Percentiles rank a stretch among this genome's conserved stretches.
Evolutionary conservation across 2,888 invertebrate genomes (phyloP).

Genomic region (Catocala fraxini): DNA sequence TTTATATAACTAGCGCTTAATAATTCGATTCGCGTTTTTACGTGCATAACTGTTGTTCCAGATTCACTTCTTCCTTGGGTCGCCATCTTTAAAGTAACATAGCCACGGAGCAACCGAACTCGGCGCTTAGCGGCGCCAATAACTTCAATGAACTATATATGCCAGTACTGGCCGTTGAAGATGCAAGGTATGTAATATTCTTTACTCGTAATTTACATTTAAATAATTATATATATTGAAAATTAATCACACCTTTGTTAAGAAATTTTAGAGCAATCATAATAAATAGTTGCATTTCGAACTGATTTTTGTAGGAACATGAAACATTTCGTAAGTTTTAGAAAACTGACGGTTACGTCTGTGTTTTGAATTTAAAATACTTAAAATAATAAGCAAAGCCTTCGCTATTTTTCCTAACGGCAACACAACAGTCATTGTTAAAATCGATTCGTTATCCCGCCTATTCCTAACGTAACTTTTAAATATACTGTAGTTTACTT

Average conservation of each 20-base stretch:
- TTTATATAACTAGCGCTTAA: too few relatives aligned
- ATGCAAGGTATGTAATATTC: slow-evolving; percentile 86
- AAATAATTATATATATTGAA: background rate
- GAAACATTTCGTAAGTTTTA: slow-evolving; percentile 11
- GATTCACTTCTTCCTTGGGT: slow-evolving; percentile 39
- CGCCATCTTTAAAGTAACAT: slow-evolving; percentile 52
- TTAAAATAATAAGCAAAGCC: slow-evolving; percentile 7
- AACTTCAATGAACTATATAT: slow-evolving; percentile 89
- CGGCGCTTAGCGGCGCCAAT: slow-evolving; percentile 86
- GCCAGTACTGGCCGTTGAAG: slow-evolving; percentile 89
- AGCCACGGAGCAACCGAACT: slow-evolving; percentile 87
- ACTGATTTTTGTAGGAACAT: slow-evolving; percentile 18
- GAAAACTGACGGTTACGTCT: slow-evolving; percentile 4
- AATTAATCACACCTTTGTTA: background rate
- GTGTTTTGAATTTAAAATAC: slow-evolving; percentile 1
- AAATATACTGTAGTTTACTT: background rate
- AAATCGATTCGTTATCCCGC: slow-evolving; percentile 18
- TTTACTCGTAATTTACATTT: background rate
- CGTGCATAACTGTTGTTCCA: slow-evolving; percentile 45
- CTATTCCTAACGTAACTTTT: slow-evolving; percentile 13
- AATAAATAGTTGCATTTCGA: slow-evolving; percentile 1
- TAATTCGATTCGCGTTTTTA: background rate
- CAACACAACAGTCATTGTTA: slow-evolving; percentile 11
- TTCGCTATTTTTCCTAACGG: slow-evolving; percentile 8
- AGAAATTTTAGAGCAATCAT: background rate